Conservation (phyloP, 2,888 invertebrate genomes). For the Oxycera nigricornis region DNA sequence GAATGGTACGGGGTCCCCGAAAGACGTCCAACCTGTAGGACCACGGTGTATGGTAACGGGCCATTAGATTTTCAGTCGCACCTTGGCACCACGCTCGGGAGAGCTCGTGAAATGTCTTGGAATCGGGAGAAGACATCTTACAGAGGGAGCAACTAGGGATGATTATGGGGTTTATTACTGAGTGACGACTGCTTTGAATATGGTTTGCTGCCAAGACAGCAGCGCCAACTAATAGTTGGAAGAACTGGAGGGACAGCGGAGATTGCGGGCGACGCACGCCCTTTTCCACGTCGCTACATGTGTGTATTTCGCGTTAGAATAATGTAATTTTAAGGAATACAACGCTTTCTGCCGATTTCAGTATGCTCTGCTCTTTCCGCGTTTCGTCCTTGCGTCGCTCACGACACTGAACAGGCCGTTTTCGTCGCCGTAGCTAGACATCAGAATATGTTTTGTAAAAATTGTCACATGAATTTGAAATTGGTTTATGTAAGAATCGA, state of each 20-base stretch:
- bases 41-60: constrained; percentile 21
- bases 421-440: too few species aligned
- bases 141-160: not conserved
- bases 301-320: not conserved
- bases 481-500: too few species aligned
- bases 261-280: constrained; percentile 32
- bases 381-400: not conserved
- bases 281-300: constrained; percentile 36
- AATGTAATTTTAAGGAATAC: not conserved
- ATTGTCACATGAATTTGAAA: too few species aligned
- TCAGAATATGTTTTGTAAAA: too few species aligned
- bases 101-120: constrained; percentile 3
- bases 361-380: not conserved
- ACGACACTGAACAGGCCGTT: too few species aligned
- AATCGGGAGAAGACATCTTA: not conserved
- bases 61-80: constrained; percentile 24
- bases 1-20: not conserved
- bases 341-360: not conserved
- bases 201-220: not conserved
- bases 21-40: constrained; percentile 29
- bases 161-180: constrained; percentile 33
- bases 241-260: not conserved
- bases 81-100: constrained; percentile 5
- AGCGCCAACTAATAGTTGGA: too few species aligned
- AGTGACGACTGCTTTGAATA: not conserved